Conservation (phyloP, 2,113 vertebrate species). For the Limnothrissa miodon region DNA sequence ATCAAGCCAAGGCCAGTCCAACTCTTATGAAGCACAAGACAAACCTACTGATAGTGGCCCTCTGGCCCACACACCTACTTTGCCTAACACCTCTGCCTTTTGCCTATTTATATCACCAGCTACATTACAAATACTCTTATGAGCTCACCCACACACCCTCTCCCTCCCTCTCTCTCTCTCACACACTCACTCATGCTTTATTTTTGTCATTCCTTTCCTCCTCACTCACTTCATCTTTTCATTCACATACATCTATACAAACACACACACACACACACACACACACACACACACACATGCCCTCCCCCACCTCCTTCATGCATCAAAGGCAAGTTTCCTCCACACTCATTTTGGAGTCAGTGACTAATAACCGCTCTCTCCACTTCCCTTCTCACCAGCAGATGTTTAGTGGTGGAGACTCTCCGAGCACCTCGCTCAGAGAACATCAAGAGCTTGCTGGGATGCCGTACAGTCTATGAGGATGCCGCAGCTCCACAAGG, state of each 20-base stretch:
- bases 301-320: conserved; percentile 24
- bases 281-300: conserved; percentile 37
- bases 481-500: not conserved
- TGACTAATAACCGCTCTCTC: conserved; percentile 40
- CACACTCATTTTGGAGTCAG: conserved; percentile 41
- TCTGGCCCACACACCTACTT: not conserved
- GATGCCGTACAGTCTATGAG: too few species aligned
- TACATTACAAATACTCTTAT: conserved; percentile 17
- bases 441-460: not conserved
- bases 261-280: conserved; percentile 18
- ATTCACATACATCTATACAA: conserved; percentile 36
- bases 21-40: not conserved
- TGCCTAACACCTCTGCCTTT: not conserved
- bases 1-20: not conserved
- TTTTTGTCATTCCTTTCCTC: not conserved
- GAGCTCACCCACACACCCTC: conserved; percentile 18
- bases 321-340: conserved; percentile 45
- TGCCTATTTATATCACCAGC: not conserved
- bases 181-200: conserved; percentile 15
- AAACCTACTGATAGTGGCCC: not conserved
- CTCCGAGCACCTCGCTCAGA: not conserved
- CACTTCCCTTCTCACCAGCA: conserved; percentile 51
- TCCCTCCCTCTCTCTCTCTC: conserved; percentile 41
- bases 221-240: conserved; percentile 9
- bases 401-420: conserved; percentile 40